Base-by-base conservation (phyloP, 1,140 invertebrate genomes). In the Prorops nasuta region DNA sequence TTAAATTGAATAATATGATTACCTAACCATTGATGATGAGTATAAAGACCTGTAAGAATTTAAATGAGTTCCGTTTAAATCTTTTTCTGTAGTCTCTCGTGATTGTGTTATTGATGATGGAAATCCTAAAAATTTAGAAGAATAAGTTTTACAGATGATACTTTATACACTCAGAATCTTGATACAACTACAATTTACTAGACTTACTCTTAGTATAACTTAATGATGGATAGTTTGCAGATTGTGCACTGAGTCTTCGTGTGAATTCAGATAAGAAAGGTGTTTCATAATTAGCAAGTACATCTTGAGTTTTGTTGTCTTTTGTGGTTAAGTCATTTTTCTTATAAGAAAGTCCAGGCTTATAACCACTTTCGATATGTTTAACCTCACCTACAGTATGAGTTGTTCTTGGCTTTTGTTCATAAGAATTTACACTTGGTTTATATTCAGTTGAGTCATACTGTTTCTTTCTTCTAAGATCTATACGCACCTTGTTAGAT, bases 251-350 rank as follows among this genome's bases (percentile, higher is more conserved):
- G 18, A 87, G 66, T 48, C 81, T 78, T 37, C 80, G 70, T 2
- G 84, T 85, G 51, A 86, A 87, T 57, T 83, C 85, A 52, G 83
- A 85, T 56, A 86, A 70, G 64, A 82, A 87, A 32, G 85, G 85
- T 52, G 83, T 84, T 63, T 86, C 82, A 44, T 66, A 76, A 45
- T 65, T 71, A 9, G 65, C 51, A 49, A 76, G 53, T 48, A 71
- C 21, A 50, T 77, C 72, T 35, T 64, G 47, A 56, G 40, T 50
- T n/a, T 49, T 35, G 32, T 36, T 52, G 2, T 66, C 60, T 2
- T 44, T 53, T 15, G 20, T 59, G 37, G 50, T 56, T 12, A 15
- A 8, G 28, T 69, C 58, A 8, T 67, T 59, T 32, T 49, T 59
- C 1, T 19, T 6, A 6, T 51, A 58, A 10, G 71, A 69, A 7